Percentiles rank a stretch among this genome's conserved stretches.
These are phyloP conservation scores for Oreocharis arfaki DNA, from an alignment of 2,113 vertebrate genomes.

Conservation along the genomic window DNA sequence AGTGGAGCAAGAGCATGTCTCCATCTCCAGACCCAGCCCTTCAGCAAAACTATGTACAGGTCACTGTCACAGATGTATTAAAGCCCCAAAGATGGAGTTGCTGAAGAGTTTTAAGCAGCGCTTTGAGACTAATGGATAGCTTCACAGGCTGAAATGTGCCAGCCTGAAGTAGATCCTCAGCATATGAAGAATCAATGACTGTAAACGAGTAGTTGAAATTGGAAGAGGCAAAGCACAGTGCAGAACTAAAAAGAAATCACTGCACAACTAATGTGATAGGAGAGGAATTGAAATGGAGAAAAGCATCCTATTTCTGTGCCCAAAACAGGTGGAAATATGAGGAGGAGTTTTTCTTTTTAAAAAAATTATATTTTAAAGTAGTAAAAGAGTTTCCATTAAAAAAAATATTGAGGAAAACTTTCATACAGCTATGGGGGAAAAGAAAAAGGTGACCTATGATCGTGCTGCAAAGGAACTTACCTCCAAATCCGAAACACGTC, in stretches of 20 bases:
- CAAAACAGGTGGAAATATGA: slow-evolving; percentile 14
- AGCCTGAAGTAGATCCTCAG: slow-evolving; percentile 22
- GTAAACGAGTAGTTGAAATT: slow-evolving; percentile 62
- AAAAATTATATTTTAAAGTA: background rate
- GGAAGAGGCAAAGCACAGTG: slow-evolving; percentile 63
- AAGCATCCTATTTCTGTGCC: slow-evolving; percentile 19
- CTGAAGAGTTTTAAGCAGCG: background rate
- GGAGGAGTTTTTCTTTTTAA: background rate
- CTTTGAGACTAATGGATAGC: slow-evolving; percentile 33
- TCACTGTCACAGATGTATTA: background rate
- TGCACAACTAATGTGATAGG: slow-evolving; percentile 55
- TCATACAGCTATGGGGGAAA: background rate
- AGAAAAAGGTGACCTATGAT: background rate
- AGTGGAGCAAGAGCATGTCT: fast-evolving
- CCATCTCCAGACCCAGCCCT: background rate
- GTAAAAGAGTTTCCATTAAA: background rate
- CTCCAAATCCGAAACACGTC: background rate
- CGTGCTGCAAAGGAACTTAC: background rate
- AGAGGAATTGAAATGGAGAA: slow-evolving; percentile 49
- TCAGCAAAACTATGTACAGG: background rate
- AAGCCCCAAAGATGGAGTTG: background rate
- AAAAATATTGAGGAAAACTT: background rate
- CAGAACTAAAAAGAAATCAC: slow-evolving; percentile 64
- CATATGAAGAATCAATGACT: slow-evolving; percentile 63
- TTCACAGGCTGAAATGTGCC: slow-evolving; percentile 41